Percentiles rank a stretch among this genome's conserved stretches.
These are phyloP conservation scores for Chalcis sispes DNA, from an alignment of 2,888 invertebrate genomes.

Conservation along the genomic window DNA sequence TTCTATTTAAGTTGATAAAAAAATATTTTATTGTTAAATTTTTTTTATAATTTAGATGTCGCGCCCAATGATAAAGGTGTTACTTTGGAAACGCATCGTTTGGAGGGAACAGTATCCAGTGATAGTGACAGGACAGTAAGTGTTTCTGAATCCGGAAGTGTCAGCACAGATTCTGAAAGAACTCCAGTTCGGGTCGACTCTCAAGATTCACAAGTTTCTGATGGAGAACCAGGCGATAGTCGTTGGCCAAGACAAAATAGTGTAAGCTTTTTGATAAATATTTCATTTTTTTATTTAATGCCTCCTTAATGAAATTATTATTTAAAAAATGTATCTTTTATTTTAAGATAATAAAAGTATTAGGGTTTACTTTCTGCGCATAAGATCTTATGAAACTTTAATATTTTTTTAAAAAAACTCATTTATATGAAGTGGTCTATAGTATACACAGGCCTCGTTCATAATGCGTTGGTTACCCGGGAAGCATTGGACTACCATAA, in stretches of 20 bases:
- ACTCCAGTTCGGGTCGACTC: conserved; percentile 88
- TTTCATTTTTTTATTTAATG: too few relatives aligned
- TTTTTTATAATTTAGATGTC: conserved; percentile 65
- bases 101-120: conserved; percentile 79
- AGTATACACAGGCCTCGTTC: too few relatives aligned
- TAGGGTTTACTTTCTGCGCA: too few relatives aligned
- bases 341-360: too few relatives aligned
- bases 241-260: conserved; percentile 90
- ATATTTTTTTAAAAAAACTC: too few relatives aligned
- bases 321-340: too few relatives aligned
- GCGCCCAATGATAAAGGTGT: conserved; percentile 76
- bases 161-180: conserved; percentile 90
- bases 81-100: conserved; percentile 78
- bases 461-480: too few relatives aligned
- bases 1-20: neutral
- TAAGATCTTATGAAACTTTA: too few relatives aligned
- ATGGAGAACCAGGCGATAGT: conserved; percentile 78
- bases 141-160: conserved; percentile 83
- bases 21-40: conserved; percentile 28
- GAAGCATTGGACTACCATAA: too few relatives aligned
- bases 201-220: conserved; percentile 87
- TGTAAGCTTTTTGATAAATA: conserved; percentile 73
- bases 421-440: too few relatives aligned
- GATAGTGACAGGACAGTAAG: conserved; percentile 86
- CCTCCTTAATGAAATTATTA: conserved; percentile 10